Evolutionary conservation across 1,140 invertebrate genomes (phyloP).

Genomic region (Psilanteris sp.): DNA sequence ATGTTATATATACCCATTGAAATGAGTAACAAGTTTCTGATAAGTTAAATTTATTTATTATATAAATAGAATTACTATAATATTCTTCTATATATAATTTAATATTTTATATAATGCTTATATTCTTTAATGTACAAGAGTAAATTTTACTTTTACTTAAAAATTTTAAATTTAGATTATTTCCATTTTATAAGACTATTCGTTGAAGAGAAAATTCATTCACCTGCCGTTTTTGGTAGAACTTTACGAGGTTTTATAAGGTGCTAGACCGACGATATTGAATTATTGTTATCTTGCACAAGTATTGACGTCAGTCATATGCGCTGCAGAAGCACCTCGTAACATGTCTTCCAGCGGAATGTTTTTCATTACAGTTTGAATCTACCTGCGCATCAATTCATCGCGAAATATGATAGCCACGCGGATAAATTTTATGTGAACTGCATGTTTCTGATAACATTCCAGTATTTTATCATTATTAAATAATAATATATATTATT

Average conservation of each 20-base stretch:
- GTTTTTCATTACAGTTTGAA: conserved; percentile 59
- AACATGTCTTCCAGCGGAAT: conserved; percentile 46
- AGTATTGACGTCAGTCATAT: conserved; percentile 58
- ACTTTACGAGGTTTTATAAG: conserved; percentile 36
- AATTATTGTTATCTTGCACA: conserved; percentile 46
- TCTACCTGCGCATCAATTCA: conserved; percentile 35
- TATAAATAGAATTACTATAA: too few species aligned
- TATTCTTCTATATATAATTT: too few species aligned
- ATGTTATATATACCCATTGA: too few species aligned
- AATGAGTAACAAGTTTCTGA: too few species aligned
- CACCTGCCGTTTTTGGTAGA: conserved; percentile 26
- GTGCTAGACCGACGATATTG: conserved; percentile 52
- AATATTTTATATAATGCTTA: too few species aligned
- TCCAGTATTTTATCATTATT: too few species aligned
- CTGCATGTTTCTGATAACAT: too few species aligned
- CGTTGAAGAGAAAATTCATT: conserved; percentile 15
- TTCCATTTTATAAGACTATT: background rate
- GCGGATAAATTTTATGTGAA: conserved; percentile 28
- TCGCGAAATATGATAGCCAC: conserved; percentile 18
- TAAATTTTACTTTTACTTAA: too few species aligned
- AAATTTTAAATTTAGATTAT: too few species aligned
- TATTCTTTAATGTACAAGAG: too few species aligned
- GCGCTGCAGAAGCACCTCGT: conserved; percentile 47
- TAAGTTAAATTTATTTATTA: too few species aligned
- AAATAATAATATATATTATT: too few species aligned